A percentile compares a stretch with the other conserved stretches of the same genome.
These are phyloP conservation scores for Pituophis catenifer DNA, from an alignment of 2,113 vertebrate species.

Conservation along the genomic window DNA sequence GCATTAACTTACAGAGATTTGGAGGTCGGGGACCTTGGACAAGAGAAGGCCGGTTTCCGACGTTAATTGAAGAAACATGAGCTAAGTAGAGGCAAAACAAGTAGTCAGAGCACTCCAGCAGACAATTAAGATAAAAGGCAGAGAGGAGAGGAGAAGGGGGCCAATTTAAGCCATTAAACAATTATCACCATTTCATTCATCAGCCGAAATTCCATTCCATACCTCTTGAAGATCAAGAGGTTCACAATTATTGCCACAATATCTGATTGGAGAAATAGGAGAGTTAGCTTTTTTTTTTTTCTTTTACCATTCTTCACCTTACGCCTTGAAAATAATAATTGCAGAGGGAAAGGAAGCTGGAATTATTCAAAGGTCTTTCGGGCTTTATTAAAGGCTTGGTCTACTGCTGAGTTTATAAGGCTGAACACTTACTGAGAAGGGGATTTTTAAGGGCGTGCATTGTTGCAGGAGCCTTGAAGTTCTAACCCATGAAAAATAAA, in stretches of 20 bases:
- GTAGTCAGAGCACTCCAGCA: not conserved
- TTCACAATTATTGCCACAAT: not conserved
- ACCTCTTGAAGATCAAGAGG: conserved; percentile 28
- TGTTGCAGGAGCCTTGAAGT: not conserved
- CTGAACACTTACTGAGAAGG: not conserved
- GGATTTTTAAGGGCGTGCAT: not conserved
- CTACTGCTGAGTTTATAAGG: conserved; percentile 2
- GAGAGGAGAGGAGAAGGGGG: not conserved
- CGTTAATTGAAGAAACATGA: conserved; percentile 16
- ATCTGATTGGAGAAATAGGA: conserved; percentile 16
- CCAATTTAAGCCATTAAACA: conserved; percentile 24
- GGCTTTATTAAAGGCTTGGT: not conserved
- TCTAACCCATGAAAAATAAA: not conserved
- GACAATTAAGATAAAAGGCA: conserved; percentile 26
- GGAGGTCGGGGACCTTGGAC: conserved; percentile 5
- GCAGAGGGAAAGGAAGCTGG: not conserved
- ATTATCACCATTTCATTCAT: conserved; percentile 26
- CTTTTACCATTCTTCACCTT: conserved; percentile 13
- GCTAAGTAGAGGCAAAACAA: not conserved
- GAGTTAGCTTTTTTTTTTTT: not conserved
- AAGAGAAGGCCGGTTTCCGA: not conserved
- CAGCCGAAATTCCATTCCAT: not conserved
- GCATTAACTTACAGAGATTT: not conserved
- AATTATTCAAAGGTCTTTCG: not conserved
- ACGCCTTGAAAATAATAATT: conserved; percentile 2